phyloP scores from a whole-genome alignment of 2,888 invertebrate species.

The Leucophora obtusa region DNA sequence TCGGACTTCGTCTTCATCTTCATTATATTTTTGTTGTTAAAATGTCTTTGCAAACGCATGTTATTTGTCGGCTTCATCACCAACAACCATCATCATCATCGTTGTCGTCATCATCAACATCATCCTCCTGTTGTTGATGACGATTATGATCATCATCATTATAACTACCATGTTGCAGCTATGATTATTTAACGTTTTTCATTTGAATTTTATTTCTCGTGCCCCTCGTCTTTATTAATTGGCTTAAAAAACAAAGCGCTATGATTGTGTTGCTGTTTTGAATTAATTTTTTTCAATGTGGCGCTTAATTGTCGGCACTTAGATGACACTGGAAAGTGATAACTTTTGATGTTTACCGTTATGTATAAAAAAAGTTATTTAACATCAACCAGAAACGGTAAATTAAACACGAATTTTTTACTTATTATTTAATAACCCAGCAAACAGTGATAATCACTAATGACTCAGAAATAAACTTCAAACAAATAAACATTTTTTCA shows the following conservation, averaged over 20 bases:
- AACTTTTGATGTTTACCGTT: constrained; percentile 57
- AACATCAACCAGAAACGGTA: constrained; percentile 10
- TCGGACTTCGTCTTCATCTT: neutral
- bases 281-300: constrained; percentile 33
- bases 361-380: constrained; percentile 14
- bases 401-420: constrained; percentile 31
- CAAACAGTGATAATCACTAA: no score
- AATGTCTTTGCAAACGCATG: neutral
- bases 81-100: constrained; percentile 3
- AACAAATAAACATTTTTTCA: no score
- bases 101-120: neutral
- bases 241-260: neutral
- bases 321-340: constrained; percentile 56
- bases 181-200: constrained; percentile 57
- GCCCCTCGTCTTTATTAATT: constrained; percentile 46
- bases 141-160: constrained; percentile 11
- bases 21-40: neutral
- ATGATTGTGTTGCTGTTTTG: constrained; percentile 5
- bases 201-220: constrained; percentile 43
- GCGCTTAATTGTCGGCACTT: constrained; percentile 65
- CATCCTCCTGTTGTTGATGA: neutral
- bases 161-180: constrained; percentile 24
- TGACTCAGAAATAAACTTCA: no score
- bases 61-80: constrained; percentile 44
- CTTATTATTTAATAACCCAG: no score